Evolutionary conservation across 2,888 invertebrate genomes (phyloP).

Genomic region (Phragmatobia fuliginosa): DNA sequence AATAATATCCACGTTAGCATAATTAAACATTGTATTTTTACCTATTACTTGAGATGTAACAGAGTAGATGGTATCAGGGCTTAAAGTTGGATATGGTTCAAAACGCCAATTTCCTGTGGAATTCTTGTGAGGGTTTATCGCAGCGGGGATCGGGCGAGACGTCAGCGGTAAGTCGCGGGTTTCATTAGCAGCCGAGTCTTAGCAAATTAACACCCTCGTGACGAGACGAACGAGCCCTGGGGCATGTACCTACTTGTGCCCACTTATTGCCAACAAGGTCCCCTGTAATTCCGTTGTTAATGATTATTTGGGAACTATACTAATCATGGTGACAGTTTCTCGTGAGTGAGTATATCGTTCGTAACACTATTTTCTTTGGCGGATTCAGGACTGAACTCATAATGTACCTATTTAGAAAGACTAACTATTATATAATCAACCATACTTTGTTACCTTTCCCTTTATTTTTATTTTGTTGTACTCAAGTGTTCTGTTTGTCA

Average conservation of each 20-base stretch:
- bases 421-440: too few species aligned
- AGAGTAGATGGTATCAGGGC: slow-evolving; percentile 62
- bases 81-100: slow-evolving; percentile 67
- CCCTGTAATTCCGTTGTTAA: slow-evolving; percentile 70
- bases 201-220: slow-evolving; percentile 84
- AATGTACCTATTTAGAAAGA: too few species aligned
- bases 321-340: slow-evolving; percentile 35
- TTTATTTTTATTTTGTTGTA: background rate
- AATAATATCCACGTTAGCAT: slow-evolving; percentile 62
- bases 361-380: slow-evolving; percentile 9
- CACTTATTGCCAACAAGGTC: slow-evolving; percentile 60
- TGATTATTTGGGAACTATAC: slow-evolving; percentile 62
- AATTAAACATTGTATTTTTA: slow-evolving; percentile 61
- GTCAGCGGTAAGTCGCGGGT: slow-evolving; percentile 79
- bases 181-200: slow-evolving; percentile 81
- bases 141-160: slow-evolving; percentile 69
- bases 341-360: slow-evolving; percentile 19
- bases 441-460: background rate
- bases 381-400: background rate
- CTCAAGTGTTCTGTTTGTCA: background rate
- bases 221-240: slow-evolving; percentile 64
- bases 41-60: slow-evolving; percentile 48
- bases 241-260: slow-evolving; percentile 48
- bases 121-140: slow-evolving; percentile 79
- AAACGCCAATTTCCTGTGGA: slow-evolving; percentile 83